phyloP scores from a whole-genome alignment of 2,797 vertebrate species.

The Sciurus vulgaris region DNA sequence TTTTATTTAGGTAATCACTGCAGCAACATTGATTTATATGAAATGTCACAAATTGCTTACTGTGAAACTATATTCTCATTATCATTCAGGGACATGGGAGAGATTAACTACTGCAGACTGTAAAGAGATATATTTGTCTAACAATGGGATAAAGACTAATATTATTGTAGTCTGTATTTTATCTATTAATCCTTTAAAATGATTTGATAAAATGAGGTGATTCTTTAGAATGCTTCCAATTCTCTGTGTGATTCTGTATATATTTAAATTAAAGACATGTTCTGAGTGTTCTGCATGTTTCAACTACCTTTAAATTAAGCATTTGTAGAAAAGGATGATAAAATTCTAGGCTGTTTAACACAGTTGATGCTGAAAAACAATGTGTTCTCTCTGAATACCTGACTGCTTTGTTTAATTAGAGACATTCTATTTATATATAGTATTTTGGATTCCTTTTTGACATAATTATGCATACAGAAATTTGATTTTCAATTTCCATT shows the following conservation, averaged over 20 bases:
- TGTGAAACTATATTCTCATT: constrained; percentile 87
- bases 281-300: constrained; percentile 24
- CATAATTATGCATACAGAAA: too few species aligned
- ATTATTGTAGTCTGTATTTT: constrained; percentile 72
- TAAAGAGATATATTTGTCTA: constrained; percentile 77
- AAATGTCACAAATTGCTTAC: constrained; percentile 91
- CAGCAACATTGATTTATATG: constrained; percentile 94
- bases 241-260: not conserved
- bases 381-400: not conserved
- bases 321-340: not conserved
- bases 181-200: constrained; percentile 69
- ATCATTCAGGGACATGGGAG: constrained; percentile 87
- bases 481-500: too few species aligned
- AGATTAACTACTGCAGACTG: constrained; percentile 78
- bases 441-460: too few species aligned
- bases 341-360: constrained; percentile 9
- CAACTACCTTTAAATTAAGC: constrained; percentile 54
- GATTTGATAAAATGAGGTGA: constrained; percentile 51
- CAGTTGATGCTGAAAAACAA: not conserved
- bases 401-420: not conserved
- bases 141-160: constrained; percentile 75
- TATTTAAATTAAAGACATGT: not conserved
- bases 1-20: constrained; percentile 95
- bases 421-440: too few species aligned
- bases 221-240: constrained; percentile 52